phyloP scores from a whole-genome alignment of 2,113 vertebrate genomes.

The Meriones unguiculatus region DNA sequence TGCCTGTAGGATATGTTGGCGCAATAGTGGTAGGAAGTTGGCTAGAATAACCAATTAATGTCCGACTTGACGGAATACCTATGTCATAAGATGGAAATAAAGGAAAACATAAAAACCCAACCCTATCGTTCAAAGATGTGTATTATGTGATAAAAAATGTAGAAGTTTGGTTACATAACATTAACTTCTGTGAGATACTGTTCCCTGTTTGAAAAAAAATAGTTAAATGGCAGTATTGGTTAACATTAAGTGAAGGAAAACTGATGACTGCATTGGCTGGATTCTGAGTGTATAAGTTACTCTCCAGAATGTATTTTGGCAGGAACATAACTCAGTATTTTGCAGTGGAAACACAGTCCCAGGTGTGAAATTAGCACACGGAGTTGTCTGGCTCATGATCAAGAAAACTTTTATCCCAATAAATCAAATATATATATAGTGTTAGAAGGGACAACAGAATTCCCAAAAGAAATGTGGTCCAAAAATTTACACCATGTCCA shows the following conservation, averaged over 20 bases:
- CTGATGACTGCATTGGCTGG: constrained; percentile 7
- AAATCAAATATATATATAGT: constrained; percentile 57
- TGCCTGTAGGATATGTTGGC: not conserved
- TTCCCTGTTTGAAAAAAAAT: constrained; percentile 44
- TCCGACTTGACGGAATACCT: not conserved
- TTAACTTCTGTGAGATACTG: not conserved
- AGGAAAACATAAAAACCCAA: constrained; percentile 26
- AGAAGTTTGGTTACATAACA: not conserved
- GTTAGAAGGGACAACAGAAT: constrained; percentile 37
- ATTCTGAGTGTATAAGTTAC: constrained; percentile 49
- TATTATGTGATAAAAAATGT: not conserved
- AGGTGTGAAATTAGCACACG: constrained; percentile 73
- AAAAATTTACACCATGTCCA: not conserved
- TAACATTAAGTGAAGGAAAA: constrained; percentile 47
- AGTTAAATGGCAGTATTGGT: not conserved
- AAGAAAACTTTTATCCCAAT: constrained; percentile 79
- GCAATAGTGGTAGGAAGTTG: no score
- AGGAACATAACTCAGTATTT: constrained; percentile 69
- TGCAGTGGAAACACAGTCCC: constrained; percentile 60
- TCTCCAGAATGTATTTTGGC: constrained; percentile 68
- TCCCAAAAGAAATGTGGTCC: constrained; percentile 41
- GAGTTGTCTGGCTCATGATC: constrained; percentile 71
- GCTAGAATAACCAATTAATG: not conserved
- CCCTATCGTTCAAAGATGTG: not conserved
- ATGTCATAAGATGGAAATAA: not conserved